A percentile compares a stretch with the other conserved stretches of the same genome.
These are phyloP conservation scores for Hippotragus niger DNA, from an alignment of 2,113 vertebrate species.

Conservation along the genomic window DNA sequence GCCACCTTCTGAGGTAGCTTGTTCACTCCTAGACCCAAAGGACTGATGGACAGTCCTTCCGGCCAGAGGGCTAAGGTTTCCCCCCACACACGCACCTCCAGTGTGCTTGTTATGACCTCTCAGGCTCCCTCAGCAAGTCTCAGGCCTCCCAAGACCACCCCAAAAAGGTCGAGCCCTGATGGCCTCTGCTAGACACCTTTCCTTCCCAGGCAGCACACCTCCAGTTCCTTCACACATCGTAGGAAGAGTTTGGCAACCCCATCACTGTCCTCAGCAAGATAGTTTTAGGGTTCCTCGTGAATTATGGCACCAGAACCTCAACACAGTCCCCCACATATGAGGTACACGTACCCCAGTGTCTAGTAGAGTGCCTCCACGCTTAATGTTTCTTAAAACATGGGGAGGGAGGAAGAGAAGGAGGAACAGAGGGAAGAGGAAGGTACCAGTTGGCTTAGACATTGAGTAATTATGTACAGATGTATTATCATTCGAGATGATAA, in stretches of 20 bases:
- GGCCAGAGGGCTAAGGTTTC: accelerated
- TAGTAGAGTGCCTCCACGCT: accelerated
- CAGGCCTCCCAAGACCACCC: neutral
- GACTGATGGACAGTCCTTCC: accelerated
- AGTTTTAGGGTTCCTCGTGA: neutral
- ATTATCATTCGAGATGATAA: accelerated
- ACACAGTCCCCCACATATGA: accelerated
- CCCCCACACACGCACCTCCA: accelerated
- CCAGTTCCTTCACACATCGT: neutral
- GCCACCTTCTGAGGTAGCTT: neutral
- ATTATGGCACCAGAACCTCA: neutral
- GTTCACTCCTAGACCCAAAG: neutral
- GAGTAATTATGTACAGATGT: neutral
- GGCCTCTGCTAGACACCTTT: neutral
- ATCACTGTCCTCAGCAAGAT: neutral
- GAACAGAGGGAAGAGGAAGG: neutral
- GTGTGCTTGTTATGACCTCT: no score
- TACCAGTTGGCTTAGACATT: neutral
- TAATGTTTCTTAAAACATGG: neutral
- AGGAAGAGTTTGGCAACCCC: neutral
- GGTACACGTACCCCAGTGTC: neutral
- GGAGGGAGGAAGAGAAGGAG: neutral
- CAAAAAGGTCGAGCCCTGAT: neutral
- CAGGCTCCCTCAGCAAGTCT: neutral
- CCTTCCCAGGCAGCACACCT: no score